phyloP scores from a whole-genome alignment of 2,888 invertebrate species.

The Lochmaea capreae region DNA sequence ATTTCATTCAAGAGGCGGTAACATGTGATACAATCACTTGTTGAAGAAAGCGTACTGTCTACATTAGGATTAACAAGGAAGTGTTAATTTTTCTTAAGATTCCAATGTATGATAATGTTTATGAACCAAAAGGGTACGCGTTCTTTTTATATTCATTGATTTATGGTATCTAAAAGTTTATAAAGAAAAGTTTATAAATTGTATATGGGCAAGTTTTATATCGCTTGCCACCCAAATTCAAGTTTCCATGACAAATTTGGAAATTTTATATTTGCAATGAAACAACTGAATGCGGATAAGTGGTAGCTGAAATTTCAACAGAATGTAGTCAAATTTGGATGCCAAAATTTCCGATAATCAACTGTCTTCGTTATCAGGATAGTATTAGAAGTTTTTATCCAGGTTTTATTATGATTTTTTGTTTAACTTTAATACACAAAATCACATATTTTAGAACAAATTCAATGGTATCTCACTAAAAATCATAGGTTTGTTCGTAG shows the following conservation, averaged over 20 bases:
- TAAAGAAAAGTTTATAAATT: neutral
- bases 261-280: neutral
- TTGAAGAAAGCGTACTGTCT: constrained; percentile 12
- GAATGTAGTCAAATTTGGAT: too few species aligned
- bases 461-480: too few species aligned
- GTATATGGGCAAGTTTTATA: neutral
- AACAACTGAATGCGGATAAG: too few species aligned
- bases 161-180: neutral
- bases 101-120: constrained; percentile 11
- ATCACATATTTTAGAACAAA: too few species aligned
- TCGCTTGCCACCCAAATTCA: neutral
- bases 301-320: too few species aligned
- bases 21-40: constrained; percentile 19
- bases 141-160: constrained; percentile 2
- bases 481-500: too few species aligned
- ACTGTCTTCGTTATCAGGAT: too few species aligned
- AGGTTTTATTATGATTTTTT: too few species aligned
- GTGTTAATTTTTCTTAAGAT: constrained; percentile 19
- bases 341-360: too few species aligned
- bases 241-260: neutral
- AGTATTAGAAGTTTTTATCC: too few species aligned
- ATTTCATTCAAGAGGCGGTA: constrained; percentile 19
- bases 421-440: too few species aligned
- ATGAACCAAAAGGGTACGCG: neutral
- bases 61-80: constrained; percentile 21